phyloP scores from a whole-genome alignment of 2,113 vertebrate genomes.

The Trichomycterus rosablanca region DNA sequence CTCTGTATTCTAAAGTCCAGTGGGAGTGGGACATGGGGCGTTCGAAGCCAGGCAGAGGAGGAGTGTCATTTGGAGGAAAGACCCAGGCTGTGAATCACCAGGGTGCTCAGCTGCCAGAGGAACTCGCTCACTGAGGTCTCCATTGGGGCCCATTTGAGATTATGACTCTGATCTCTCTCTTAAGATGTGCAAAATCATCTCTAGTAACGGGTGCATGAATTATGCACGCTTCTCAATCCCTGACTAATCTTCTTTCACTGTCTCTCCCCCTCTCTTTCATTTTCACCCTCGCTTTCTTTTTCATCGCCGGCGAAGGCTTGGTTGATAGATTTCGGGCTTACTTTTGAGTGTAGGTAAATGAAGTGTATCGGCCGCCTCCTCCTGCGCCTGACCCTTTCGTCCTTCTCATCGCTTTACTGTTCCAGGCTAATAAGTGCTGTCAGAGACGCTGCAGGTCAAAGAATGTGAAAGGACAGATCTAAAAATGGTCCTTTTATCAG shows the following conservation, averaged over 20 bases:
- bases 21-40: conserved; percentile 6
- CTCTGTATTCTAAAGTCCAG: conserved; percentile 13
- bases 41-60: conserved; percentile 8
- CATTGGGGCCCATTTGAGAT: conserved; percentile 45
- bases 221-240: conserved; percentile 47
- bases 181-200: conserved; percentile 51
- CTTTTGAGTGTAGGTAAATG: conserved; percentile 44
- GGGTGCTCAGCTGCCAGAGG: conserved; percentile 30
- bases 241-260: conserved; percentile 36
- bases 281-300: conserved; percentile 13
- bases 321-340: conserved; percentile 34
- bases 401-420: conserved; percentile 46
- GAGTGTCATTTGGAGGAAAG: conserved; percentile 37
- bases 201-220: conserved; percentile 48
- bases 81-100: conserved; percentile 20
- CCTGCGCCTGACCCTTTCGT: conserved; percentile 40
- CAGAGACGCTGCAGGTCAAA: conserved; percentile 30
- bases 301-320: conserved; percentile 30
- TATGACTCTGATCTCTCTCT: conserved; percentile 52
- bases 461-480: conserved; percentile 35
- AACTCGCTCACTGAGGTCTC: conserved; percentile 42
- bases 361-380: conserved; percentile 43
- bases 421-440: conserved; percentile 46
- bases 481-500: conserved; percentile 24
- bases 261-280: background rate